Conservation (phyloP, 2,797 vertebrate species). For the Ceryle rudis region DNA sequence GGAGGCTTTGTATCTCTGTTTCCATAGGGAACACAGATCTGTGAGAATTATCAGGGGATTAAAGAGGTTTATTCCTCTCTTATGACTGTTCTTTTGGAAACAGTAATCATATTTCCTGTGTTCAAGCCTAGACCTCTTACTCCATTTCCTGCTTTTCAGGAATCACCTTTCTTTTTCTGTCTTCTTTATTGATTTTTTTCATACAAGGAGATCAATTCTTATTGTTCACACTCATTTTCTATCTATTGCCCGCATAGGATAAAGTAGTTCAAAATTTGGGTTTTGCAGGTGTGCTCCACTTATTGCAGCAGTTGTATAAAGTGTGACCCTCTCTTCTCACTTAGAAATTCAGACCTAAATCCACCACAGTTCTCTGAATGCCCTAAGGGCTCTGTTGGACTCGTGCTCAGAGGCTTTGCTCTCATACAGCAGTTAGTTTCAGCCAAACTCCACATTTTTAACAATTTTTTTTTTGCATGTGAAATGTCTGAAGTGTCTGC, state of each 20-base stretch:
- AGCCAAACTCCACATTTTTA: neutral
- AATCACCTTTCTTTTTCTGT: neutral
- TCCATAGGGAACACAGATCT: slow-evolving; percentile 42
- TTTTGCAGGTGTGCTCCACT: neutral
- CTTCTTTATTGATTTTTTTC: neutral
- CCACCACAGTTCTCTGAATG: neutral
- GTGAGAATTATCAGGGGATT: slow-evolving; percentile 64
- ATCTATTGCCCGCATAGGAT: neutral
- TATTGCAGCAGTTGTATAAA: neutral
- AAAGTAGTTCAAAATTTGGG: neutral
- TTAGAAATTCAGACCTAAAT: neutral
- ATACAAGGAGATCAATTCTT: neutral
- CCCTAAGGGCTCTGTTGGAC: neutral
- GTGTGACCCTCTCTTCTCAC: neutral
- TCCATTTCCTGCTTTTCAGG: neutral
- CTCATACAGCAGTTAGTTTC: neutral
- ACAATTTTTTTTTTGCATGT: neutral
- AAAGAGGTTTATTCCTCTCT: neutral
- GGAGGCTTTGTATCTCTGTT: slow-evolving; percentile 53
- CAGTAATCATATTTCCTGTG: neutral
- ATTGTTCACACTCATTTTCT: neutral
- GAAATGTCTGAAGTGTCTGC: neutral
- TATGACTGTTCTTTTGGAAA: slow-evolving; percentile 34
- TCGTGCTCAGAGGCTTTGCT: neutral
- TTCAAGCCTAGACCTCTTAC: neutral